Evolutionary conservation across 2,113 vertebrate genomes (phyloP).

Genomic region (Aphelocoma coerulescens): DNA sequence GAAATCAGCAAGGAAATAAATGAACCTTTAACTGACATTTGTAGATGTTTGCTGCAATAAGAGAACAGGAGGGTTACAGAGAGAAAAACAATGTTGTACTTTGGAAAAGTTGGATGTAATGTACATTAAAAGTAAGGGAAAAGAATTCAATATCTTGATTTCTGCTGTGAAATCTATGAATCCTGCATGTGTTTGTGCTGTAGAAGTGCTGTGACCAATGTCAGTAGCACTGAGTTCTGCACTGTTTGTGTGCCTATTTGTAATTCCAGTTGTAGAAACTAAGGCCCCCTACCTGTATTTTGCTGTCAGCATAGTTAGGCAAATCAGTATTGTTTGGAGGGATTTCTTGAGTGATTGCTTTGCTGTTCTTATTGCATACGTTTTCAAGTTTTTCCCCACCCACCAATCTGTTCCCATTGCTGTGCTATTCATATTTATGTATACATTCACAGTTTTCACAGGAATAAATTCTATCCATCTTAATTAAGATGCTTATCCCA

Average conservation of each 20-base stretch:
- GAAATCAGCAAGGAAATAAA: conserved; percentile 35
- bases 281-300: background rate
- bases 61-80: background rate
- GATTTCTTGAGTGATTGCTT: background rate
- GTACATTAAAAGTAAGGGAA: background rate
- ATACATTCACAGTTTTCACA: background rate
- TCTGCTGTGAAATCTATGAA: background rate
- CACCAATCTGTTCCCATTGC: background rate
- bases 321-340: background rate
- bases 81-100: background rate
- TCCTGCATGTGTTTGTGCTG: background rate
- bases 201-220: background rate
- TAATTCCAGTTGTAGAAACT: background rate
- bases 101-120: background rate
- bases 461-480: background rate
- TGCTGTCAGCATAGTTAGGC: background rate
- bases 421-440: background rate
- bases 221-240: background rate
- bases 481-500: background rate
- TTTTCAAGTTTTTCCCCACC: background rate
- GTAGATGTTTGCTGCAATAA: background rate
- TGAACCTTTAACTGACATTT: conserved; percentile 35
- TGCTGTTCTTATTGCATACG: background rate
- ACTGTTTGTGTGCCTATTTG: background rate
- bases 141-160: background rate